Evolutionary conservation across 1,140 invertebrate species (phyloP).

Genomic region (Cydia splendana): DNA sequence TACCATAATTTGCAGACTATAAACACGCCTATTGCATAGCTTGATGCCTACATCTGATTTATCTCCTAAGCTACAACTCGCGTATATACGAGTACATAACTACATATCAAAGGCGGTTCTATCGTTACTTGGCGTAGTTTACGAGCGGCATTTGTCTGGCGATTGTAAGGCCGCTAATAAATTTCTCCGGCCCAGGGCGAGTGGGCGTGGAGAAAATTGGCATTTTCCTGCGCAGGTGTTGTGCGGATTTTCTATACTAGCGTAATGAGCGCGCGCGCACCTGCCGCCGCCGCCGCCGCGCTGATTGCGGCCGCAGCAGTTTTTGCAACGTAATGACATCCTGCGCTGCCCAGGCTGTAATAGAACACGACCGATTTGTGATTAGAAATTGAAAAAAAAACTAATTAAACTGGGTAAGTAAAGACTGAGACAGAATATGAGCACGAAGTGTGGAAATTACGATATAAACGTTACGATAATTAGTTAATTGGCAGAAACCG

Average conservation of each 20-base stretch:
- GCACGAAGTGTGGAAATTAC: no score
- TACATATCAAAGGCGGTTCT: constrained; percentile 5
- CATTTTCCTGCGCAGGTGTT: constrained; percentile 58
- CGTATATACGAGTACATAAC: background rate
- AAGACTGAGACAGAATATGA: background rate
- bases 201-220: constrained; percentile 52
- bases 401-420: background rate
- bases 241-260: constrained; percentile 50
- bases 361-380: constrained; percentile 3
- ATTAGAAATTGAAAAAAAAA: constrained; percentile 19
- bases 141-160: constrained; percentile 15
- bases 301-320: constrained; percentile 41
- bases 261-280: constrained; percentile 51
- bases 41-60: background rate
- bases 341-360: constrained; percentile 33
- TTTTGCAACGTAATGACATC: constrained; percentile 48
- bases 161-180: background rate
- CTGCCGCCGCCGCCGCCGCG: constrained; percentile 36
- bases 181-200: constrained; percentile 13
- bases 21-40: background rate
- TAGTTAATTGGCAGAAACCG: no score
- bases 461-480: no score
- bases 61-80: background rate
- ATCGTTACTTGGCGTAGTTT: background rate
- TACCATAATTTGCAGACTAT: background rate